Percentiles rank a stretch among this genome's conserved stretches.
Evolutionary conservation across 37 sponge, comb jelly and placozoan species (phyloP).

Genomic region (Spongilla lacustris): DNA sequence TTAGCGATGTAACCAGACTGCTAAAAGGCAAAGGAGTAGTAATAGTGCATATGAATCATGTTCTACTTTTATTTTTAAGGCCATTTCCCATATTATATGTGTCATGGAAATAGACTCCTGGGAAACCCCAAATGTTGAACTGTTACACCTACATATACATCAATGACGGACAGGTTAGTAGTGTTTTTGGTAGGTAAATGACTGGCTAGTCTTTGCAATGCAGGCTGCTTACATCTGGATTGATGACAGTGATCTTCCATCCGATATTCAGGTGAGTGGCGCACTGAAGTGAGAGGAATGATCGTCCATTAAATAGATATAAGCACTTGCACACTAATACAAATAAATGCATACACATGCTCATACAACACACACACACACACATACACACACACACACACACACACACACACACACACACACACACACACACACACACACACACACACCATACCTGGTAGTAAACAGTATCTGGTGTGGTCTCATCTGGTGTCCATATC

Average conservation of each 20-base stretch:
- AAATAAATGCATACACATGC: not conserved
- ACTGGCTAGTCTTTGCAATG: not conserved
- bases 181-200: too few relatives aligned
- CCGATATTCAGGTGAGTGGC: slow-evolving; percentile 50
- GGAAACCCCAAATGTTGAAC: too few relatives aligned
- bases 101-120: too few relatives aligned
- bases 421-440: not conserved
- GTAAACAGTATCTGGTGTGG: slow-evolving; percentile 63
- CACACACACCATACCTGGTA: slow-evolving; percentile 60
- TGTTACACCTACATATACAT: too few relatives aligned
- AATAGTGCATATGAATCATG: too few relatives aligned
- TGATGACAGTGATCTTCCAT: slow-evolving; percentile 38
- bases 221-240: not conserved
- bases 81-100: too few relatives aligned
- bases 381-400: slow-evolving; percentile 16
- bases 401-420: slow-evolving; percentile 10
- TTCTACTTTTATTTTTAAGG: too few relatives aligned
- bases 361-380: not conserved
- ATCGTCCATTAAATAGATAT: not conserved
- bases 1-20: not conserved
- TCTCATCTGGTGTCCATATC: slow-evolving; percentile 62
- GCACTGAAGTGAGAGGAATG: slow-evolving; percentile 20
- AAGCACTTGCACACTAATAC: not conserved
- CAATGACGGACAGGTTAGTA: too few relatives aligned
- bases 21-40: not conserved